Evolutionary conservation across 2,113 vertebrate genomes (phyloP), one percentile per base, ranked within the genome.

Genomic region (Crotalus helleri): DNA sequence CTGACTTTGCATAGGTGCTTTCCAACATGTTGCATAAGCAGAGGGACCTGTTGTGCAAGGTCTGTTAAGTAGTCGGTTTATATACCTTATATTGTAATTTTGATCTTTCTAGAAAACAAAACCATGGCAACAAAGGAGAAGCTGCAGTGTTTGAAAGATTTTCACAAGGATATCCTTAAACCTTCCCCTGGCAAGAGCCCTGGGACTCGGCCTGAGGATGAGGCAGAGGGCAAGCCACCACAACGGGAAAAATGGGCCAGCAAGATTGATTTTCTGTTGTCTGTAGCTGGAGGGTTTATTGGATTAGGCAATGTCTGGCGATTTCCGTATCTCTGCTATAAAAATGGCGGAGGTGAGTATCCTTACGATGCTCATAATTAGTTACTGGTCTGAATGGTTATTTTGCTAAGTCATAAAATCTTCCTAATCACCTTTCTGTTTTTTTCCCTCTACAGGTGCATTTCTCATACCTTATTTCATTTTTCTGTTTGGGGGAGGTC

Each of bases 271-370:
- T 99, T 99, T 96, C 97, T 99, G 97, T 98, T 99, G 64, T 99
- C 99, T 0, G 99, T 99, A 96, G 99, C 99, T 0, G 99, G 99
- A 0, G 99, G 99, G 94, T 99, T 99, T 26, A 99, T 99, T 5
- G 99, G 99, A 61, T 98, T 99, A 94, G 99, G 99, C 96, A 99
- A 99, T 0, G 99, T 99, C 89, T 99, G 99, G 99, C 98, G 99
- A 15, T 99, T 99, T 92, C 99, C 99, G 11, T 99, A 99, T 97
- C 99, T 99, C 98, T 99, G 99, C 98, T 99, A 99, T 97, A 99
- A 99, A 95, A 99, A 99, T 17, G 99, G 99, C 96, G 99, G 99
- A 98, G 99, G 99, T 99, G 94, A 98, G 98, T 33, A 86, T 69
- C 29, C 61, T 26, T 15, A 15, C 49, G 4, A 46, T 24, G 21